These are phyloP conservation scores for Octopus bimaculoides DNA, from an alignment of 1,140 invertebrate species.

Conservation along the genomic window DNA sequence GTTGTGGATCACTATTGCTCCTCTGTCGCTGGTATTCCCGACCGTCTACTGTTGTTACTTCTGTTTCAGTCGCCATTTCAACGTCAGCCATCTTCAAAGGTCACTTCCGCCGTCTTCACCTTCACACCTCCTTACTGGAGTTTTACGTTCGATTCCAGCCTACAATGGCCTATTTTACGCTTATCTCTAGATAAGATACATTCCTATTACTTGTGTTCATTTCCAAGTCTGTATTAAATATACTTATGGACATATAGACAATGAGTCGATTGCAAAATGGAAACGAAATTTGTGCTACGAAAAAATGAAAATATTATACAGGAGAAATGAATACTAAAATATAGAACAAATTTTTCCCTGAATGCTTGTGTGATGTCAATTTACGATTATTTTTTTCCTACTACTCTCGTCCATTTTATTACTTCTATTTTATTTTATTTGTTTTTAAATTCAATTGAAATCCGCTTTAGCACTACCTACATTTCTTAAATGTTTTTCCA, in stretches of 20 bases:
- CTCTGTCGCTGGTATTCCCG: constrained; percentile 36
- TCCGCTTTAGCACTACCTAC: no score
- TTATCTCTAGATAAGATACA: background rate
- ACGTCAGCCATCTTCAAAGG: constrained; percentile 8
- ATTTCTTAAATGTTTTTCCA: no score
- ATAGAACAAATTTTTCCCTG: no score
- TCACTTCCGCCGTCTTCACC: background rate
- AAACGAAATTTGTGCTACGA: background rate
- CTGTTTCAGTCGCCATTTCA: constrained; percentile 46
- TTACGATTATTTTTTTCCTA: no score
- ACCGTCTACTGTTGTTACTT: constrained; percentile 28
- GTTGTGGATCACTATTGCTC: constrained; percentile 45
- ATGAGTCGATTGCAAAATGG: background rate
- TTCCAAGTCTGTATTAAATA: background rate
- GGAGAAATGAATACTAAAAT: no score
- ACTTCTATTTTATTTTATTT: no score
- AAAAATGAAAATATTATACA: no score
- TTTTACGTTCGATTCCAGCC: background rate
- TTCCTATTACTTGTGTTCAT: background rate
- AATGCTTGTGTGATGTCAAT: no score
- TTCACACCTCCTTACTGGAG: background rate
- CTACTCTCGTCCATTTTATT: no score
- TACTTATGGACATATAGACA: background rate
- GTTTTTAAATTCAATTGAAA: no score
- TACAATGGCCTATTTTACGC: background rate